Base-by-base conservation (phyloP, 2,797 vertebrate species). In the Galago senegalensis region DNA sequence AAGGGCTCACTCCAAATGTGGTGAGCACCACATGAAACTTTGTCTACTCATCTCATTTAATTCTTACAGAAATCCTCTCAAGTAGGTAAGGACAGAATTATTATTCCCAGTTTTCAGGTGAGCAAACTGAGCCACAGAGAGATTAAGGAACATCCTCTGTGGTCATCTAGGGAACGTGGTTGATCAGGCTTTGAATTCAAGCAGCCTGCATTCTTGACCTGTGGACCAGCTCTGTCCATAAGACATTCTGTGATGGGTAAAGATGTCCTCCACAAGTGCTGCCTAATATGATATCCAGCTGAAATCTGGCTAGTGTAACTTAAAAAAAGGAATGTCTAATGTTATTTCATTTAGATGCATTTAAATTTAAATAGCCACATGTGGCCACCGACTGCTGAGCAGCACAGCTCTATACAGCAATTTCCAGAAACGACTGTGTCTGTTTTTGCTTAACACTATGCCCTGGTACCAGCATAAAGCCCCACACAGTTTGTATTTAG, bases 281-380 rank as follows among this genome's bases (percentile, higher is more conserved):
- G 17, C 37, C 2, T 86, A 56, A 69, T 53, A 46, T 25, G 43
- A 82, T 0, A 65, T 20, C 34, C 81, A 92, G 4, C 7, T 89
- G 29, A 94, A 83, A 58, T 31, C 21, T 31, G 75, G 31, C 49
- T 60, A 23, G 1, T 21, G 60, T 31, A 31, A 65, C 25, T 43
- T 27, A 85, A n/a, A 20, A 31, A 87, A 87, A 1, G 53, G 14
- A 63, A 79, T n/a, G 87, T 49, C 87, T 60, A 46, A 65, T 87
- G 63, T 58, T 14, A 75, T 31, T 89, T 94, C 37, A 73, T 79
- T 96, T 92, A n/a, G 83, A 69, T 77, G 69, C 86, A 60, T 73
- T 86, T 83, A 92, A 72, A 83, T 89, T 37, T 77, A 37, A 86
- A 67, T 40, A 73, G 13, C 37, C 7, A 61, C 46, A 67, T 16